Evolutionary conservation across 1,140 invertebrate species (phyloP).

Genomic region (Holotrichia oblita): DNA sequence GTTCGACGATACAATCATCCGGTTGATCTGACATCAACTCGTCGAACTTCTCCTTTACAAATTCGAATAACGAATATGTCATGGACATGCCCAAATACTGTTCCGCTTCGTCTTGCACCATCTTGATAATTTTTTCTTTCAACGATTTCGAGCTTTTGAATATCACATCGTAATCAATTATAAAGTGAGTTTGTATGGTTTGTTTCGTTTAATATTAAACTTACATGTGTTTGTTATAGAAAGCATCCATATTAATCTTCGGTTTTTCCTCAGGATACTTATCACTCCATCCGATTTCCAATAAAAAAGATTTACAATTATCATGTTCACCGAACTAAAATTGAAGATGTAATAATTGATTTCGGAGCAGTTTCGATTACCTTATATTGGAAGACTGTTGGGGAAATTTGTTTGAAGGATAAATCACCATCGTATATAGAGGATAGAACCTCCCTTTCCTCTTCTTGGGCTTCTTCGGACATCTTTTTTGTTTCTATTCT

Average conservation of each 20-base stretch:
- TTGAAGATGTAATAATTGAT: background rate
- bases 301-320: slow-evolving; percentile 80
- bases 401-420: slow-evolving; percentile 82
- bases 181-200: background rate
- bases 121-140: slow-evolving; percentile 75
- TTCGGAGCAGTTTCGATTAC: slow-evolving; percentile 63
- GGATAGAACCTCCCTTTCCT: slow-evolving; percentile 89
- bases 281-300: slow-evolving; percentile 87
- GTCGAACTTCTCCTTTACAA: slow-evolving; percentile 82
- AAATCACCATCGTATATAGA: slow-evolving; percentile 95
- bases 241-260: slow-evolving; percentile 85
- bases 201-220: slow-evolving; percentile 51
- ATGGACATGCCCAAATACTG: slow-evolving; percentile 88
- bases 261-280: slow-evolving; percentile 88
- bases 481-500: slow-evolving; percentile 54
- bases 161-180: slow-evolving; percentile 43
- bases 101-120: slow-evolving; percentile 76
- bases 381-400: slow-evolving; percentile 89
- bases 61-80: slow-evolving; percentile 95
- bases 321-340: slow-evolving; percentile 85
- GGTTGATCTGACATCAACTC: slow-evolving; percentile 78
- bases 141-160: slow-evolving; percentile 71
- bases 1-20: slow-evolving; percentile 58
- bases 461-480: slow-evolving; percentile 78
- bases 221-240: slow-evolving; percentile 95